A percentile compares a stretch with the other conserved stretches of the same genome.
phyloP scores from a whole-genome alignment of 2,797 vertebrate genomes.

The Hydrocynus forskahlii region DNA sequence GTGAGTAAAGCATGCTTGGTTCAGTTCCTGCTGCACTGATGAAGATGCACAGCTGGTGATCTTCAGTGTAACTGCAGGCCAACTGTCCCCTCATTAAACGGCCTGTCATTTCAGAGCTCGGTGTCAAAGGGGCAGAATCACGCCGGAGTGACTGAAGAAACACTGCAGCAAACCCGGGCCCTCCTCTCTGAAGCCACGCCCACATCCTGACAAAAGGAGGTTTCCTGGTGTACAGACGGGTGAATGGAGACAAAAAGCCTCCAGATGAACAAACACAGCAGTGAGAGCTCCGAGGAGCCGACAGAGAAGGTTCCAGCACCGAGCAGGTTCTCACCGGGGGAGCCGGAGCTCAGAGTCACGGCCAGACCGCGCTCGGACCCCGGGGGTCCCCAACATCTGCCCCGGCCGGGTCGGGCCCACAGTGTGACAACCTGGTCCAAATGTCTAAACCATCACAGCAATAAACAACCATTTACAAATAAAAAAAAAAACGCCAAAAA shows the following conservation, averaged over 20 bases:
- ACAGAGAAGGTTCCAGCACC: slow-evolving; percentile 41
- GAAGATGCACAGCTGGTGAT: background rate
- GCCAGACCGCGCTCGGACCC: slow-evolving; percentile 31
- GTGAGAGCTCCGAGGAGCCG: slow-evolving; percentile 3
- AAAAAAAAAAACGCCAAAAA: too few species aligned
- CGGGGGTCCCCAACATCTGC: background rate
- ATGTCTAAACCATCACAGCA: too few species aligned
- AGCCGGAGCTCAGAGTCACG: slow-evolving; percentile 43
- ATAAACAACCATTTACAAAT: too few species aligned
- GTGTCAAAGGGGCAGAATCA: background rate
- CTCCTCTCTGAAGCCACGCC: slow-evolving; percentile 49
- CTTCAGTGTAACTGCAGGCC: background rate
- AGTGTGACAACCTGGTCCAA: too few species aligned
- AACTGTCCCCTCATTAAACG: background rate
- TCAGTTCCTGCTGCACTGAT: too few species aligned
- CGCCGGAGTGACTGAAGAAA: background rate
- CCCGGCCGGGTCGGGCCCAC: background rate
- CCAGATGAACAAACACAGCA: slow-evolving; percentile 30
- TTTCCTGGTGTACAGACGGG: slow-evolving; percentile 33
- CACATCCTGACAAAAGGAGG: slow-evolving; percentile 45
- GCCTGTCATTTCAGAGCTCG: background rate
- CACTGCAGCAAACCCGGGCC: slow-evolving; percentile 12
- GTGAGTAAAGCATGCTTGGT: too few species aligned
- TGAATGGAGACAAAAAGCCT: slow-evolving; percentile 29
- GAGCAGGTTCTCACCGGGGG: slow-evolving; percentile 50